Conservation (phyloP, 2,113 vertebrate genomes). For the Anoplopoma fimbria region DNA sequence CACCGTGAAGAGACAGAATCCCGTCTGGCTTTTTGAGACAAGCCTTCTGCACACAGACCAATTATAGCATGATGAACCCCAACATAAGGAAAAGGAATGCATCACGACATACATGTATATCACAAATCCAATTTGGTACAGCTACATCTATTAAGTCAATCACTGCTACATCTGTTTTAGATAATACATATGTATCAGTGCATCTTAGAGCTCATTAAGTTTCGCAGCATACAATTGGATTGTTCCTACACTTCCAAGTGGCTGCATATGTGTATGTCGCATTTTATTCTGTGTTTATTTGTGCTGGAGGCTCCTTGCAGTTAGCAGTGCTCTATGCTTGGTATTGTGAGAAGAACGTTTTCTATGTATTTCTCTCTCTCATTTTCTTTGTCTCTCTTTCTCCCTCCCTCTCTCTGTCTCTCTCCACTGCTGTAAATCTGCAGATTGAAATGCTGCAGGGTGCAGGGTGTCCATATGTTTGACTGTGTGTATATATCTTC, state of each 20-base stretch:
- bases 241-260: slow-evolving; percentile 37
- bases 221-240: slow-evolving; percentile 28
- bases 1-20: slow-evolving; percentile 1
- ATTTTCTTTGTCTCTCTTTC: slow-evolving; percentile 7
- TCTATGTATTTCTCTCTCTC: slow-evolving; percentile 40
- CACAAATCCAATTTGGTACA: neutral
- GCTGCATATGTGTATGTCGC: slow-evolving; percentile 47
- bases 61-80: slow-evolving; percentile 10
- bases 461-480: slow-evolving; percentile 38
- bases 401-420: slow-evolving; percentile 18
- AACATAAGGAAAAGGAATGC: neutral
- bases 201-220: too few relatives aligned
- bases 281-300: slow-evolving; percentile 61
- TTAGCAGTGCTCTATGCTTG: slow-evolving; percentile 63
- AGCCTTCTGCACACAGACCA: slow-evolving; percentile 27
- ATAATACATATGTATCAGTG: neutral
- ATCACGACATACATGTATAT: neutral
- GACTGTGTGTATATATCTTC: slow-evolving; percentile 18
- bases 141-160: slow-evolving; percentile 10
- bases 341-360: slow-evolving; percentile 68
- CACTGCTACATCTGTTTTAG: neutral
- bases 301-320: slow-evolving; percentile 58
- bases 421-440: slow-evolving; percentile 58
- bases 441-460: slow-evolving; percentile 61
- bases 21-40: slow-evolving; percentile 4